phyloP scores from a whole-genome alignment of 2,888 invertebrate species.

The Anthrax anthrax region DNA sequence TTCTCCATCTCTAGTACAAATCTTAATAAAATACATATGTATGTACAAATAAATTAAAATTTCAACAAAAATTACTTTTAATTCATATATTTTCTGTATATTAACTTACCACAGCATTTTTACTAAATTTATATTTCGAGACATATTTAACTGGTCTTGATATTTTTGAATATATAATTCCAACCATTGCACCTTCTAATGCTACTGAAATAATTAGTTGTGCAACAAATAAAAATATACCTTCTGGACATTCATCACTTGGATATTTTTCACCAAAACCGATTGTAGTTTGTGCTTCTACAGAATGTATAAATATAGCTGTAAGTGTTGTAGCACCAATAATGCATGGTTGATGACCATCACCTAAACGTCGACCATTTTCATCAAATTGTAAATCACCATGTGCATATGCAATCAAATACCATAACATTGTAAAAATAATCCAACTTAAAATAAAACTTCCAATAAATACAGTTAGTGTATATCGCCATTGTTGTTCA shows the following conservation, averaged over 20 bases:
- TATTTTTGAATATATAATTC: slow-evolving; percentile 62
- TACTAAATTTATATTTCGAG: slow-evolving; percentile 69
- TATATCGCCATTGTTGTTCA: slow-evolving; percentile 78
- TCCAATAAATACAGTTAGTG: slow-evolving; percentile 68
- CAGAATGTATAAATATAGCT: slow-evolving; percentile 63
- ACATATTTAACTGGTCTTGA: slow-evolving; percentile 62
- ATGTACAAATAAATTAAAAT: slow-evolving; percentile 1
- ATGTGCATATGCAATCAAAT: slow-evolving; percentile 56
- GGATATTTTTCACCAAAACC: slow-evolving; percentile 73
- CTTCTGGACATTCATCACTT: slow-evolving; percentile 73
- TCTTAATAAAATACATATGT: slow-evolving; percentile 37
- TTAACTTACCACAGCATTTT: slow-evolving; percentile 49
- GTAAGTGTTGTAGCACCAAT: slow-evolving; percentile 46
- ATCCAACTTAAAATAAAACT: slow-evolving; percentile 75
- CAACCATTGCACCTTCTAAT: slow-evolving; percentile 43
- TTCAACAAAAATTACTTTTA: no score
- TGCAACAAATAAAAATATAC: slow-evolving; percentile 63
- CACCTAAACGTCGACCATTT: slow-evolving; percentile 28
- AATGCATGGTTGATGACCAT: slow-evolving; percentile 39
- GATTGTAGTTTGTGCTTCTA: slow-evolving; percentile 75
- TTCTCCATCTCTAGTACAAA: slow-evolving; percentile 64
- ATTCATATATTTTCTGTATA: no score
- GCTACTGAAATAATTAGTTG: slow-evolving; percentile 57
- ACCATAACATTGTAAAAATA: slow-evolving; percentile 64
- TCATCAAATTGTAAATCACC: slow-evolving; percentile 58